Percentiles rank a stretch among this genome's conserved stretches.
Evolutionary conservation across 2,797 vertebrate genomes (phyloP).

Genomic region (Chelmon rostratus): DNA sequence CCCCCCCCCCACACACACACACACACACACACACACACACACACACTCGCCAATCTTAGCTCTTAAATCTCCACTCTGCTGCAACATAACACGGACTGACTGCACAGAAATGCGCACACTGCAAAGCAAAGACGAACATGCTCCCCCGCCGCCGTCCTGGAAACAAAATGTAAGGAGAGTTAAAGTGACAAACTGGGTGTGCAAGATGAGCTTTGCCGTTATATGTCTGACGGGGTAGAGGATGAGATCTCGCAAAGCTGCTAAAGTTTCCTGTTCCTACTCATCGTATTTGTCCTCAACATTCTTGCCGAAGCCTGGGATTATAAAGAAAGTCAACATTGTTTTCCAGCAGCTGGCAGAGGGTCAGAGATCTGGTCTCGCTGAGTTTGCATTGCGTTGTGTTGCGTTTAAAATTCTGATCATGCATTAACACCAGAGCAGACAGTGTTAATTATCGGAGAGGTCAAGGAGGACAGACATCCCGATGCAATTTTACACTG

Average conservation of each 20-base stretch:
- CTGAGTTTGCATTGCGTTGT: conserved; percentile 41
- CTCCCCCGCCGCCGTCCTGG: neutral
- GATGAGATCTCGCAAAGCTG: conserved; percentile 61
- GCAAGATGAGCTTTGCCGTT: conserved; percentile 54
- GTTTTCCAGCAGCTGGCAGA: conserved; percentile 56
- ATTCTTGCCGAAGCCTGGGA: conserved; percentile 65
- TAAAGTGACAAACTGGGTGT: conserved; percentile 70
- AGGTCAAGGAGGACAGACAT: conserved; percentile 13
- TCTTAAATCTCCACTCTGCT: conserved; percentile 37
- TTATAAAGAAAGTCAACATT: conserved; percentile 59
- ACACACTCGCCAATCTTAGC: conserved; percentile 16
- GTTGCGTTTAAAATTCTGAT: conserved; percentile 48
- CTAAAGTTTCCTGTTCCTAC: conserved; percentile 60
- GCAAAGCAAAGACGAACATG: conserved; percentile 19
- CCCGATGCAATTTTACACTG: neutral
- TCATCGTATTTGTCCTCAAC: conserved; percentile 56
- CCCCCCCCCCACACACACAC: no score
- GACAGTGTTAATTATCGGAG: conserved; percentile 38
- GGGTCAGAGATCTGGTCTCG: conserved; percentile 36
- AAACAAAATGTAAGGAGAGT: conserved; percentile 50
- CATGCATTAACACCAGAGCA: conserved; percentile 30
- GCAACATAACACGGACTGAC: conserved; percentile 31
- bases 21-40: no score
- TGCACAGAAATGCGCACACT: no score
- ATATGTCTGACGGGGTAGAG: conserved; percentile 58